phyloP scores from a whole-genome alignment of 2,888 invertebrate species.

The Celastrina argiolus region DNA sequence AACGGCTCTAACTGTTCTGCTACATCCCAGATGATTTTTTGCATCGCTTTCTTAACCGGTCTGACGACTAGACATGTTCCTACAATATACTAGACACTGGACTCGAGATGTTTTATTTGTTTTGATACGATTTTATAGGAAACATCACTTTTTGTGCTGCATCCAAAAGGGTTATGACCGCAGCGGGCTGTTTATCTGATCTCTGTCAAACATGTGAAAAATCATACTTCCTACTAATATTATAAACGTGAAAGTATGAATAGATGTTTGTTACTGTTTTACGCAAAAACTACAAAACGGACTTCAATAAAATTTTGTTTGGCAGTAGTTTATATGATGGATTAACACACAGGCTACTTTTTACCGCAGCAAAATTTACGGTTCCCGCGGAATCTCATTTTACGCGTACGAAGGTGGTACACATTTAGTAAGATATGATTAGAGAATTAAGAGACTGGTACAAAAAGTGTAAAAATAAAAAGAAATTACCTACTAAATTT shows the following conservation, averaged over 20 bases:
- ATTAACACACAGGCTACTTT: no score
- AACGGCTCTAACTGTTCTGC: slow-evolving; percentile 21
- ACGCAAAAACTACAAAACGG: no score
- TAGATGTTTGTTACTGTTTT: no score
- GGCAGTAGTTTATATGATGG: no score
- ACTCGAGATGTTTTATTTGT: not conserved
- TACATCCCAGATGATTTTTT: slow-evolving; percentile 31
- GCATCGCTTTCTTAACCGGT: slow-evolving; percentile 36
- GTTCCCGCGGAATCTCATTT: no score
- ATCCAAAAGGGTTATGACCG: not conserved
- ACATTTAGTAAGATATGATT: not conserved
- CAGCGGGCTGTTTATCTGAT: slow-evolving; percentile 1
- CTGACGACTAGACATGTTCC: slow-evolving; percentile 27
- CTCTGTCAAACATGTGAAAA: not conserved
- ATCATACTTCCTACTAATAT: no score
- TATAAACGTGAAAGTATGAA: no score
- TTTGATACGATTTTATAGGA: slow-evolving; percentile 4
- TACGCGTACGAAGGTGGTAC: no score
- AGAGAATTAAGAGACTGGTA: not conserved
- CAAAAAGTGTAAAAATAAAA: no score
- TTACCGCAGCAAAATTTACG: no score
- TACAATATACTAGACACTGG: slow-evolving; percentile 13
- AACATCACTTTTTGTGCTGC: not conserved
- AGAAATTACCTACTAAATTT: no score
- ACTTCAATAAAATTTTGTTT: no score